A percentile compares a stretch with the other conserved stretches of the same genome.
These are phyloP conservation scores for Antheraea pernyi DNA, from an alignment of 1,140 invertebrate species.

Conservation along the genomic window DNA sequence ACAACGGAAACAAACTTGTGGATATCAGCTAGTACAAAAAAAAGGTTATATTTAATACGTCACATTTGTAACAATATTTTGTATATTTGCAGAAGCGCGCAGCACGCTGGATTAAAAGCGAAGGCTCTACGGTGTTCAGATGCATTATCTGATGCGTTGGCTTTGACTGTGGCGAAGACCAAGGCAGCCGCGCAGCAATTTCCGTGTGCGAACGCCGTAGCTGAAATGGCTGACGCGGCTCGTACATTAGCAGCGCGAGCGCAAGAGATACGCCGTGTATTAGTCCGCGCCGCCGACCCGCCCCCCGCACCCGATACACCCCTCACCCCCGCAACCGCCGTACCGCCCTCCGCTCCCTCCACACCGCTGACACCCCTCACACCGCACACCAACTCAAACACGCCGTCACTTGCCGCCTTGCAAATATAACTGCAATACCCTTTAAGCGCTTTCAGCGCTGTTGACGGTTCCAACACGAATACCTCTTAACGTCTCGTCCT, in stretches of 20 bases:
- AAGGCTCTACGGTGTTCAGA: conserved; percentile 90
- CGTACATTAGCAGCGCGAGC: conserved; percentile 50
- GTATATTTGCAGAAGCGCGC: conserved; percentile 81
- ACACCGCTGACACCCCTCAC: conserved; percentile 59
- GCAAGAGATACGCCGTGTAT: conserved; percentile 50
- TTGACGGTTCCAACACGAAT: conserved; percentile 5
- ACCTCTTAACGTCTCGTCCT: conserved; percentile 8
- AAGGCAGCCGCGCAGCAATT: conserved; percentile 95
- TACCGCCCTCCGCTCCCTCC: conserved; percentile 48
- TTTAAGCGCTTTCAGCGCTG: background rate
- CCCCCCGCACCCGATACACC: conserved; percentile 36
- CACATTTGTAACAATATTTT: background rate
- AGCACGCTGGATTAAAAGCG: conserved; percentile 85
- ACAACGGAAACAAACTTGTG: too few species aligned
- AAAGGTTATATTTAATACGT: background rate
- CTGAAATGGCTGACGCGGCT: conserved; percentile 96
- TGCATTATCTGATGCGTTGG: conserved; percentile 90
- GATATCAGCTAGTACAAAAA: too few species aligned
- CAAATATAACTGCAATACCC: conserved; percentile 34
- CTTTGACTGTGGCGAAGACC: conserved; percentile 91
- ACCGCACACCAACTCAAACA: conserved; percentile 39
- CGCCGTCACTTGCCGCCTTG: conserved; percentile 47
- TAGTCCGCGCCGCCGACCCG: conserved; percentile 60
- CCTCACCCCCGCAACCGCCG: conserved; percentile 52
- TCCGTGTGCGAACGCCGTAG: conserved; percentile 92